Conservation (phyloP, 92 coral and sea anemone species). For the Desmophyllum pertusum region DNA sequence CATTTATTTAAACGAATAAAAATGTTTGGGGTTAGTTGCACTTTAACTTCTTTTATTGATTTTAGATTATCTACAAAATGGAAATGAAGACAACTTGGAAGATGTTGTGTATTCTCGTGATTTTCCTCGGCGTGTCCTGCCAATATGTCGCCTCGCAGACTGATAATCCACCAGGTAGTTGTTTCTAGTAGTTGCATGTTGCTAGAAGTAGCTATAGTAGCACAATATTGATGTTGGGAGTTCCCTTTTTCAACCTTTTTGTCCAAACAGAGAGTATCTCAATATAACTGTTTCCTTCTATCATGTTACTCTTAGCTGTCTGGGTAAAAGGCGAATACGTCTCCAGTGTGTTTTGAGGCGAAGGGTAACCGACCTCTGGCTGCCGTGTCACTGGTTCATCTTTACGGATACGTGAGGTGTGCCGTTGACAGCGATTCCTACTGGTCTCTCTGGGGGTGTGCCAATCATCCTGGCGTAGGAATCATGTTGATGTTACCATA, state of each 20-base stretch:
- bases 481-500: background rate
- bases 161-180: too few species aligned
- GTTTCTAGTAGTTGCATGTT: too few species aligned
- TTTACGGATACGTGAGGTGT: background rate
- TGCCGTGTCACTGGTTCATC: background rate
- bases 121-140: background rate
- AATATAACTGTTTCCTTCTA: too few species aligned
- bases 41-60: background rate
- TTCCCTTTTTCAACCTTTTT: background rate
- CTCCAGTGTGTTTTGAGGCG: background rate
- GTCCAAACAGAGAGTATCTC: too few species aligned
- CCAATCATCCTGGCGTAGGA: too few species aligned
- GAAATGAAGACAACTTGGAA: background rate
- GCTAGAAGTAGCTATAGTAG: too few species aligned
- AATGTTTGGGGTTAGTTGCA: too few species aligned
- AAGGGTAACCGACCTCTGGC: background rate
- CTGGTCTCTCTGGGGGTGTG: background rate
- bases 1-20: too few species aligned
- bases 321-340: background rate
- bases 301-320: background rate
- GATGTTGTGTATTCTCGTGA: background rate
- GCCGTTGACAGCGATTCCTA: background rate
- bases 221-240: too few species aligned
- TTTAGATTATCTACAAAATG: background rate
- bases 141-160: background rate